These are phyloP conservation scores for Hemitrygon akajei DNA, from an alignment of 2,797 vertebrate species.

Conservation along the genomic window DNA sequence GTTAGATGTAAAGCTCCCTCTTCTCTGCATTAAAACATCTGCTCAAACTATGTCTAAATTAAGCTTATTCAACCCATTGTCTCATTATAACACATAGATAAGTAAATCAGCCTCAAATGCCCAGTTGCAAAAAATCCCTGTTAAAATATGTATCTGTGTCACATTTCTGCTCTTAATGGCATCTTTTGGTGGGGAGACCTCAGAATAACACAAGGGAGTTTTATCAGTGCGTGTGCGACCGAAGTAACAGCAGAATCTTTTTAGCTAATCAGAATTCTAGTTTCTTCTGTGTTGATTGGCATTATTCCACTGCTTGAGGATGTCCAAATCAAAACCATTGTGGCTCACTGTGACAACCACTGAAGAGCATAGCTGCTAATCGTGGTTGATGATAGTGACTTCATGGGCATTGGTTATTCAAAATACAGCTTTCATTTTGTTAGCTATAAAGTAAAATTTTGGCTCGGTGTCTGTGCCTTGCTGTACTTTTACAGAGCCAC, in stretches of 20 bases:
- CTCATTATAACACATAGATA: not conserved
- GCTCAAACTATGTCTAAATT: not conserved
- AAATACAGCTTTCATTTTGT: not conserved
- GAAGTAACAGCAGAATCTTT: not conserved
- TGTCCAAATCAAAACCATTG: not conserved
- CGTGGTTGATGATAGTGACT: not conserved
- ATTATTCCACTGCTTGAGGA: not conserved
- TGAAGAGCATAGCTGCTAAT: not conserved
- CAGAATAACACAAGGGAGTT: not conserved
- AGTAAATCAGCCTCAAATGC: not conserved
- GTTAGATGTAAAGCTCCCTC: not conserved
- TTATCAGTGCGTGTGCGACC: not conserved
- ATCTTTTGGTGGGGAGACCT: not conserved
- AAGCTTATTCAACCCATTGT: not conserved
- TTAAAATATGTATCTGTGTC: not conserved
- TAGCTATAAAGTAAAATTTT: conserved; percentile 1
- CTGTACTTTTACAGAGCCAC: not conserved
- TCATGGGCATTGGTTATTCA: not conserved
- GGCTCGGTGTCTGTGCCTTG: not conserved
- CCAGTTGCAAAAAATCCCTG: not conserved
- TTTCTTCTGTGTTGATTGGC: not conserved
- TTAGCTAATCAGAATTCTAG: too few relatives aligned
- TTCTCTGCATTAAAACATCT: not conserved
- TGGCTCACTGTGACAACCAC: not conserved
- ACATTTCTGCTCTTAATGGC: not conserved